Evolutionary conservation across 1,140 invertebrate genomes (phyloP), one percentile per base, ranked within the genome.

Genomic region (Neodiprion lecontei): DNA sequence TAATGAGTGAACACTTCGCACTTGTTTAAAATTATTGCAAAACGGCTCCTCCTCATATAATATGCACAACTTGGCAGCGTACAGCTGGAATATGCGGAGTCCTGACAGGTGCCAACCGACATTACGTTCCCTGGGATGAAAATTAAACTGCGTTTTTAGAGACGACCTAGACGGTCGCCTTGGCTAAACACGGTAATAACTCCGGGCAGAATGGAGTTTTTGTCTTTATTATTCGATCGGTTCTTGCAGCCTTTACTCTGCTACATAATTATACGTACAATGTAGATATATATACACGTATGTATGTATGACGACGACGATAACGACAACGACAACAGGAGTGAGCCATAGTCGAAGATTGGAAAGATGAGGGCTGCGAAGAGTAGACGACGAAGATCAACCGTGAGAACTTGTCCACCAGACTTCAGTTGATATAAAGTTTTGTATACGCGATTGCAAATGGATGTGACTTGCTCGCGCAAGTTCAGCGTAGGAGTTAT

Each of bases 71-170:
- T 61, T 61, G n/a, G 53, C 3, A 61, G 11, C 53, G 53, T 61
- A 5, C 28, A 61, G 53, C 11, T 61, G 53, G 2, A 61, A 61
- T 61, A 61, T 61, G 11, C 53, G 4, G 11, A 61, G 53, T 14
- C 53, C n/a, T 9, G 53, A 61, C 53, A 61, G 53, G 53, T 61
- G 53, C 53, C 53, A 61, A 12, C 53, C 11, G n/a, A 17, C 11
- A 61, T 61, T 61, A 7, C 53, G 11, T 2, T 61, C 53, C 3
- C 53, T 61, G 53, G 53, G n/a, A 61, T 61, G 53, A 61, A 61
- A 61, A 61, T 61, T 61, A 61, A 61, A 61, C 53, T 61, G 53
- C n/a, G 53, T 61, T 61, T 61, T 61, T 61, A 40, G 28, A 40
- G 28, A 40, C 28, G 2, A 40, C 28, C 28, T 40, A 40, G 11